A percentile compares a stretch with the other conserved stretches of the same genome.
These are phyloP conservation scores for Trididemnum miniatum DNA, from an alignment of 23 tunicate genomes.

Conservation along the genomic window DNA sequence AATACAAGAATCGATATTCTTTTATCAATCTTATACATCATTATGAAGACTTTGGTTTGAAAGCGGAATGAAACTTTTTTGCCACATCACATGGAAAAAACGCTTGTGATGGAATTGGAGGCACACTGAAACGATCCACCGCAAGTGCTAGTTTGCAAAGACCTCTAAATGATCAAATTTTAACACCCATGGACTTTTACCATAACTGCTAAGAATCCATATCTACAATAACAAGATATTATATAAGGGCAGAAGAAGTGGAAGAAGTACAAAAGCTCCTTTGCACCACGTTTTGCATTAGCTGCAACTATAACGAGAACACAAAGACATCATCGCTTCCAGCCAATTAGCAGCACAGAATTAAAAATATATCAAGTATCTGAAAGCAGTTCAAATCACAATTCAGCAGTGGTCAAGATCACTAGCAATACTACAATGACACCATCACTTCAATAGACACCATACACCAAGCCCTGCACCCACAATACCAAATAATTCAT, in stretches of 20 bases:
- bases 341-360: neutral
- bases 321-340: slow-evolving; percentile 13
- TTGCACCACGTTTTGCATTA: neutral
- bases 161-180: slow-evolving; percentile 4
- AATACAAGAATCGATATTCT: slow-evolving; percentile 16
- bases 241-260: neutral
- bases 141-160: slow-evolving; percentile 9
- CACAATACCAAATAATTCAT: neutral
- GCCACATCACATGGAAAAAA: slow-evolving; percentile 11
- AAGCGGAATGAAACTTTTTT: slow-evolving; percentile 12
- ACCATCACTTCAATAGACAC: neutral
- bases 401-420: slow-evolving; percentile 1
- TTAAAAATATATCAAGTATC: slow-evolving; percentile 1
- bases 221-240: neutral
- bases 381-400: neutral
- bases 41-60: slow-evolving; percentile 1
- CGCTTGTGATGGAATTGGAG: slow-evolving; percentile 17
- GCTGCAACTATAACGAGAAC: neutral
- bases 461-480: neutral
- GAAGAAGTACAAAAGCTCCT: neutral
- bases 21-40: slow-evolving; percentile 18
- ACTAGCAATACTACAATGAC: neutral
- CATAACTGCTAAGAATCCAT: neutral
- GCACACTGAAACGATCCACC: slow-evolving; percentile 3
- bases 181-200: slow-evolving; percentile 1